These are phyloP conservation scores for Vesta saturnalis DNA, from an alignment of 2,888 invertebrate species.

Conservation along the genomic window DNA sequence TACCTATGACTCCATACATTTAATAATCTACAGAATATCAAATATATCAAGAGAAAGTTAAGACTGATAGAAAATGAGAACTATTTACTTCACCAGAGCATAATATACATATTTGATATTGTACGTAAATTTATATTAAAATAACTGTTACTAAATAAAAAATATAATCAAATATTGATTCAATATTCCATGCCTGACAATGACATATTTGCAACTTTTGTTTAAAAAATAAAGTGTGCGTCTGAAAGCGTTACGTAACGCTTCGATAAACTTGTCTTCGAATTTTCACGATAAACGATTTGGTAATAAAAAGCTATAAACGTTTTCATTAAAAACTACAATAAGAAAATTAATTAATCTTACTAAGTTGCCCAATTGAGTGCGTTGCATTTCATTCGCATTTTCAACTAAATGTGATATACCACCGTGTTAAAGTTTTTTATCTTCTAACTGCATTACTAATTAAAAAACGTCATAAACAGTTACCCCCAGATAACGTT, in stretches of 20 bases:
- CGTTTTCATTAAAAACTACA: background rate
- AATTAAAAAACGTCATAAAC: constrained; percentile 25
- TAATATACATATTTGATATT: no score
- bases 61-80: no score
- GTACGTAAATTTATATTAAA: no score
- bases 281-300: background rate
- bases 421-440: background rate
- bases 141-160: no score
- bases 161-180: constrained; percentile 4
- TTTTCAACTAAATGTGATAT: background rate
- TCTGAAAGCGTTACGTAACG: constrained; percentile 16
- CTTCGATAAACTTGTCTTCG: constrained; percentile 4
- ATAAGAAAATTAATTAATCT: background rate
- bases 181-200: constrained; percentile 13
- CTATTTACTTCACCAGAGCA: no score
- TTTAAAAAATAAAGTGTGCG: constrained; percentile 18
- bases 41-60: no score
- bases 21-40: no score
- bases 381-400: background rate
- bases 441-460: no score
- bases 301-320: background rate
- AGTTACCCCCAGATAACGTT: constrained; percentile 23
- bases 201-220: constrained; percentile 22
- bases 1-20: no score
- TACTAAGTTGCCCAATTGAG: background rate